Evolutionary conservation across 2,888 invertebrate genomes (phyloP), one percentile per base, ranked within the genome.

Genomic region (Ennomos erosarius): DNA sequence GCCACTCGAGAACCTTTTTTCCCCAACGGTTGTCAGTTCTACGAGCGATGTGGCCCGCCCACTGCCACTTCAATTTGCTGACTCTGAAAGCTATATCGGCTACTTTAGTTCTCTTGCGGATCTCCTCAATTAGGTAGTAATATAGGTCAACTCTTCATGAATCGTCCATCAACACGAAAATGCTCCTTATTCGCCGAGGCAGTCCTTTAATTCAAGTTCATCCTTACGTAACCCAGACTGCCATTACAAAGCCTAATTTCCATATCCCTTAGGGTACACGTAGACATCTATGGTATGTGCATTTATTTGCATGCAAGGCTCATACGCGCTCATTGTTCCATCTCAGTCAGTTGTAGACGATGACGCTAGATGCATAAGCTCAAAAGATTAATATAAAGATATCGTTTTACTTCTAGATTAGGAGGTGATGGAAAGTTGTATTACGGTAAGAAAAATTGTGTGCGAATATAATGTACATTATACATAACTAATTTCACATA

Each of bases 321-420:
- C 46, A 51, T 55, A 38, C 10, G 34, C 42, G 46, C 36, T 47
- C 59, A 65, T 62, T 60, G 60, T 65, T 56, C 54, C 53, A 55
- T 55, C 59, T 50, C 38, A 51, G 46, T 47, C 35, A 42, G 47
- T 62, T 55, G 50, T 54, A 55, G 54, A 62, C 44, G 16, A 36
- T 64, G 63, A 56, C 56, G 51, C n/a, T 56, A 26, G 48, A 54
- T 54, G 56, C 49, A 61, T 56, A 56, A 60, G 49, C 36, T 45
- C 48, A 60, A 49, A 51, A 56, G 48, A 40, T 53, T 35, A 45
- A 45, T 48, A 53, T 33, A 45, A 37, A 37, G 16, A 47, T 54
- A 39, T 58, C 36, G 33, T 10, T 54, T 40, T 45, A 13, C n/a
- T n/a, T n/a, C n/a, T 40, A 55, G 43, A 9, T 38, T 16, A 13